Evolutionary conservation across 2,113 vertebrate genomes (phyloP).

Genomic region (Campylomormyrus numenius): DNA sequence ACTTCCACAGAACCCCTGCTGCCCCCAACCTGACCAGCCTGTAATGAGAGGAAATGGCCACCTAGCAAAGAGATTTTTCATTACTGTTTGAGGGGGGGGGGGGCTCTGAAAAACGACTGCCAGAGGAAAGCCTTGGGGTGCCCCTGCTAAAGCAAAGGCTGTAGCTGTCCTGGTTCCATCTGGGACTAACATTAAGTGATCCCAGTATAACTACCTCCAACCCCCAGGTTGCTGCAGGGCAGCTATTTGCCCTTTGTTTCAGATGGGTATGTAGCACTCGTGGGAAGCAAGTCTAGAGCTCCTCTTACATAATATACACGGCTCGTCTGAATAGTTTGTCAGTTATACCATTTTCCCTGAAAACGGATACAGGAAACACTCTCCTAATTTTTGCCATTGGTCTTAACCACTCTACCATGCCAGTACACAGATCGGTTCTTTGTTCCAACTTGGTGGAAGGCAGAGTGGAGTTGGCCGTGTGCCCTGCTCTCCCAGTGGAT

Average conservation of each 20-base stretch:
- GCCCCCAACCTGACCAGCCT: not conserved
- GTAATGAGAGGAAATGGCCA: not conserved
- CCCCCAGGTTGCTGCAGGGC: not conserved
- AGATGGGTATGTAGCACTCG: not conserved
- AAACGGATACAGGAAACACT: not conserved
- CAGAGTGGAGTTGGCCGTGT: not conserved
- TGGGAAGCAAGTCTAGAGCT: not conserved
- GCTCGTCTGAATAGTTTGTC: not conserved
- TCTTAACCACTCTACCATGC: not conserved
- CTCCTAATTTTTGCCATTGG: not conserved
- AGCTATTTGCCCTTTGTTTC: not conserved
- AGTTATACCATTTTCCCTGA: not conserved
- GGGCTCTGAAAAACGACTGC: not conserved
- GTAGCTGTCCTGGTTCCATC: not conserved
- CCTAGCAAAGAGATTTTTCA: not conserved
- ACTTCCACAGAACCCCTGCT: not conserved
- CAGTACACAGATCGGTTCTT: not conserved
- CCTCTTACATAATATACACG: not conserved
- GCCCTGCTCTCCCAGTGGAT: not conserved
- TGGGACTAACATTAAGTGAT: not conserved
- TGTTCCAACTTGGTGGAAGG: not conserved
- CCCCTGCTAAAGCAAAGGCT: not conserved
- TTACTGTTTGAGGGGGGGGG: not conserved
- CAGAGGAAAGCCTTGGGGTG: not conserved
- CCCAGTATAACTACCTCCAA: not conserved